A percentile compares a stretch with the other conserved stretches of the same genome.
These are phyloP conservation scores for Cerastoderma edule DNA, from an alignment of 2,888 invertebrate genomes.

Conservation along the genomic window DNA sequence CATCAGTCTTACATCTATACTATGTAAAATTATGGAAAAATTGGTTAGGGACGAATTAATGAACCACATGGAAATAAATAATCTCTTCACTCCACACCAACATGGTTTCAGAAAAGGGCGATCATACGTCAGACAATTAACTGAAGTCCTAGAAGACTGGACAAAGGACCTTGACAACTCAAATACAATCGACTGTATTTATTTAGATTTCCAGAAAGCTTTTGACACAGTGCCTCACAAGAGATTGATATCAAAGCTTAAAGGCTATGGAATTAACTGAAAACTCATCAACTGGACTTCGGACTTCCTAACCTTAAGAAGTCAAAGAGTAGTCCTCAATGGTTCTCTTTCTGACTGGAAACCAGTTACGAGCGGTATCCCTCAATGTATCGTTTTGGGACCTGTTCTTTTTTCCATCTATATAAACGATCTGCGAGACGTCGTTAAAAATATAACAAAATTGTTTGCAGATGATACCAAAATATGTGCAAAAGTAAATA, in stretches of 20 bases:
- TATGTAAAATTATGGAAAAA: constrained; percentile 2
- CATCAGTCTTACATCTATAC: not conserved
- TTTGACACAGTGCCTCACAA: too few relatives aligned
- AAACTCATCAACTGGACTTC: constrained; percentile 5
- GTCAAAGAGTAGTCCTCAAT: constrained; percentile 1
- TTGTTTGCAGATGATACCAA: constrained; percentile 26
- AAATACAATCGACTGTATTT: constrained; percentile 5
- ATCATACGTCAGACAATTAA: constrained; percentile 8
- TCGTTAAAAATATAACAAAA: not conserved
- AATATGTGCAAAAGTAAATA: not conserved
- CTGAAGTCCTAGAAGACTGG: constrained; percentile 17
- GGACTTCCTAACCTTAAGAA: constrained; percentile 6
- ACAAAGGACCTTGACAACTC: not conserved
- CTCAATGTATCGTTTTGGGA: constrained; percentile 20
- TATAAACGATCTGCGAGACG: constrained; percentile 25
- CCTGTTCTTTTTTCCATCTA: constrained; percentile 16
- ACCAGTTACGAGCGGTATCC: constrained; percentile 11
- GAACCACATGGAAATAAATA: constrained; percentile 14
- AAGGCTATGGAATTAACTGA: constrained; percentile 18
- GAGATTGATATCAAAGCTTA: not conserved
- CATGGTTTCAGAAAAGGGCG: constrained; percentile 15
- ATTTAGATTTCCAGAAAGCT: constrained; percentile 21
- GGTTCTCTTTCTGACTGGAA: not conserved
- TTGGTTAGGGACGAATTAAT: constrained; percentile 8
- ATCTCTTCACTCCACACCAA: constrained; percentile 16